Evolutionary conservation across 2,797 vertebrate genomes (phyloP).

Genomic region (Sylvilagus floridanus): DNA sequence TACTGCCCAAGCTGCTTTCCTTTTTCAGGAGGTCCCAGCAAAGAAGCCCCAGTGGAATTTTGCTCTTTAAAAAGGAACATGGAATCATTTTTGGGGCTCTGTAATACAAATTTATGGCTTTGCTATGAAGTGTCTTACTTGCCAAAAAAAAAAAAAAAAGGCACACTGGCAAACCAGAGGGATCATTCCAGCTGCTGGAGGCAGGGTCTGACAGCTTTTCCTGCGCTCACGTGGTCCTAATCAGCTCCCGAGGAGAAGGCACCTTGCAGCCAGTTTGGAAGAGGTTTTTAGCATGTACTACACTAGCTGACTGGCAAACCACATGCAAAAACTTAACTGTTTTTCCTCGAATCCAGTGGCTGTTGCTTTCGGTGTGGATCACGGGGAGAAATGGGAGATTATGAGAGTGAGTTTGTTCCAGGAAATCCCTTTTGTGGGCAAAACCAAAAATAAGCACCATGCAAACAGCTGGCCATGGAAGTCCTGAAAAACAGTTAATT

Average conservation of each 20-base stretch:
- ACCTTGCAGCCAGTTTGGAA: constrained; percentile 80
- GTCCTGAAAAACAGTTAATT: constrained; percentile 53
- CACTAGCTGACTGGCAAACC: constrained; percentile 78
- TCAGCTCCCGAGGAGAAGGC: constrained; percentile 81
- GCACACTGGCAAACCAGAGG: constrained; percentile 79
- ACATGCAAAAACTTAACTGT: constrained; percentile 30
- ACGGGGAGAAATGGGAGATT: constrained; percentile 60
- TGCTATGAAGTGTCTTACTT: constrained; percentile 83
- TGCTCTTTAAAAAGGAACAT: constrained; percentile 51
- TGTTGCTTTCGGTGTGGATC: constrained; percentile 64
- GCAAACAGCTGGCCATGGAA: constrained; percentile 21
- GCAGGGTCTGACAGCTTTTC: constrained; percentile 82
- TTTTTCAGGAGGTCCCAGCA: background rate
- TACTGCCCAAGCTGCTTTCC: background rate
- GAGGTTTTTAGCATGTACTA: constrained; percentile 74
- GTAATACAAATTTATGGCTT: constrained; percentile 72
- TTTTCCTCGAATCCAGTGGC: constrained; percentile 65
- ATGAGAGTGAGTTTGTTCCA: constrained; percentile 14
- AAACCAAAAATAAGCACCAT: constrained; percentile 59
- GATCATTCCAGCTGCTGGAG: constrained; percentile 79
- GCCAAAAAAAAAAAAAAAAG: constrained; percentile 54
- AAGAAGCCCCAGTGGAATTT: constrained; percentile 5
- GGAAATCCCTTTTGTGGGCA: constrained; percentile 20
- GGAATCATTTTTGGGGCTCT: constrained; percentile 60
- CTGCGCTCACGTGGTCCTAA: constrained; percentile 80